Evolutionary conservation across 2,888 invertebrate genomes (phyloP), one percentile per base, ranked within the genome.

Genomic region (Cecidostiba fungosa): DNA sequence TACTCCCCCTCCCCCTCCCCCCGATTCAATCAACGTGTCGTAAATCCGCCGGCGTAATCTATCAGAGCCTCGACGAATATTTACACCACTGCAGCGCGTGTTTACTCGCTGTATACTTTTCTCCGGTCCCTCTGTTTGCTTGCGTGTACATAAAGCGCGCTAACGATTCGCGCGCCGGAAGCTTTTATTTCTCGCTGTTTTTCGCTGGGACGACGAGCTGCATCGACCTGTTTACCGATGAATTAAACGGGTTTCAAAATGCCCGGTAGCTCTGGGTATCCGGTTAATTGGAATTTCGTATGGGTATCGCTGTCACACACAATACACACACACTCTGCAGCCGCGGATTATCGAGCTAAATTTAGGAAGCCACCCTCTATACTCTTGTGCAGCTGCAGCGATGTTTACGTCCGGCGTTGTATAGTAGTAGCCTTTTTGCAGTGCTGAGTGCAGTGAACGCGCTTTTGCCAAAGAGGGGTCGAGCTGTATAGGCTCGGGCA

Each of bases 11-110:
- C 50, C 84, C 47, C 76, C 74, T 80, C 88, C 86, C 88, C 88
- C 88, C 89, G 89, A 90, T 91, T 90, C 90, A 90, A 90, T 90
- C 90, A 90, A 89, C 88, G 89, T 88, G 89, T 89, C 89, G 89
- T 90, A 90, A 91, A 90, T 90, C 88, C 89, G 77, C 76, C 86
- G 88, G 87, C 84, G 89, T 89, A 89, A 90, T 91, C 90, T 90
- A 90, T 91, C 89, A 90, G 88, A 66, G 84, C 69, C 59, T 43
- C 76, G 85, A 87, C 87, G 89, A 90, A 90, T 89, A 90, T 89
- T 90, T 90, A 89, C 90, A 88, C 85, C 66, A 50, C 8, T 12
- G 66, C 47, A 43, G 79, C 50, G 39, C 43, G 23, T 84, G 79
- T 84, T 79, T 84, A 79, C 78, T 43, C 29, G 39, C 26, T 54